Evolutionary conservation across 1,140 invertebrate species (phyloP), one percentile per base, ranked within the genome.

Genomic region (Aphelinus atriplicis): DNA sequence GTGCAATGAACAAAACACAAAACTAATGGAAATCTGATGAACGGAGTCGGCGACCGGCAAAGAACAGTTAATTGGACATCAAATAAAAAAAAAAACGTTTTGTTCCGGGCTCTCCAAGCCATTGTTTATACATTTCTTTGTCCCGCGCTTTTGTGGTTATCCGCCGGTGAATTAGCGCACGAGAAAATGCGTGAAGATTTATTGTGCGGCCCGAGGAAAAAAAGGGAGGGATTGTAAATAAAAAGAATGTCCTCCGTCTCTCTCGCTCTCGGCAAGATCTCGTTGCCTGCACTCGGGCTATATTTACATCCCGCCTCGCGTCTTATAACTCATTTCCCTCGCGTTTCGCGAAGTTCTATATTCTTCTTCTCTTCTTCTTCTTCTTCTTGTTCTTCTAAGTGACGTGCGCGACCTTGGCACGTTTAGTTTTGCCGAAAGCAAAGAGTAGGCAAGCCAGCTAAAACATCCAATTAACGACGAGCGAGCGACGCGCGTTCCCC

Each of bases 111-210:
- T 46, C 42, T 45, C 26, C 65, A n/a, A 4, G 10, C 2, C 55
- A 70, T 70, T 70, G 68, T 70, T 70, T 60, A 70, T 57, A 60
- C 60, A 42, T 61, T 70, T 53, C 47, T 70, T 70, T 10, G 10
- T 70, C 48, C 47, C n/a, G 7, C 26, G 45, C 46, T 58, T 68
- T 68, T 57, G 53, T 57, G 68, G 46, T 3, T 26, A 42, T 53
- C 50, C 47, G 48, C 2, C 7, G 55, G 7, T 10, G 45, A 57
- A 57, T 68, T 68, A 58, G 46, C 26, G 7, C n/a, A 47, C 58
- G 58, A 61, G 26, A 61, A 70, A 70, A 70, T 61, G 68, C 68
- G 68, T 58, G 10, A 70, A 60, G 68, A 51, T 26, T 51, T 50
- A 61, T 50, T 9, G 2, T 46, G 63, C 63, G 9, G n/a, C 5